Evolutionary conservation across 2,888 invertebrate genomes (phyloP), one percentile per base, ranked within the genome.

Genomic region (Melieria crassipennis): DNA sequence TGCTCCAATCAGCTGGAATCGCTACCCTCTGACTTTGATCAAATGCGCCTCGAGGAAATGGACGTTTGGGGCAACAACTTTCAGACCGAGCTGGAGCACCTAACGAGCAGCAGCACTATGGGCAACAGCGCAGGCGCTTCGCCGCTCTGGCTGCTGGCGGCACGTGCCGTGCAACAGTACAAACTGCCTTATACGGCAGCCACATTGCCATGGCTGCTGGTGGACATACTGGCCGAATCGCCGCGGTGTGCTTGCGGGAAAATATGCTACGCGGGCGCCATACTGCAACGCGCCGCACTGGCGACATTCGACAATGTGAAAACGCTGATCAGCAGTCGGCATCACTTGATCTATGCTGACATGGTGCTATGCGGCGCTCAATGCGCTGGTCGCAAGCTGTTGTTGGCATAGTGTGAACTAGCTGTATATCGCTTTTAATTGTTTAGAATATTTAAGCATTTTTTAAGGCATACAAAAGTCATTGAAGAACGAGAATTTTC

Each of bases 51-150:
- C 3, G 84, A 84, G 56, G 57, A 80, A 47, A 72, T 87, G 11
- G 84, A 87, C 74, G 82, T 86, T 5, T 86, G 86, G 85, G 84
- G 82, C 45, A 87, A 87, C 65, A 79, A 81, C 65, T 84, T 84
- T 47, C 76, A 78, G 46, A 77, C 73, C 11, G 71, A 74, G 3
- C 78, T 75, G 3, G 78, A 79, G 46, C 73, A 75, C 7, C 72
- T 71, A 48, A 64, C 73, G 6, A 11, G 42, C 57, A 52, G 46
- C 13, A 46, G 55, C 3, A 45, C 55, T 1, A 55, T 7, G 13
- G 46, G 16, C 10, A 30, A 52, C 11, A 30, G 16, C 1, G 5
- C 63, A 5, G 61, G 11, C 5, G 65, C 72, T 6, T 9, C 74
- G 3, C 81, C 84, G 0, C 72, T 87, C 1, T 87, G 86, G 86